Conservation (phyloP, 2,888 invertebrate species). For the Latrodectus hesperus region DNA sequence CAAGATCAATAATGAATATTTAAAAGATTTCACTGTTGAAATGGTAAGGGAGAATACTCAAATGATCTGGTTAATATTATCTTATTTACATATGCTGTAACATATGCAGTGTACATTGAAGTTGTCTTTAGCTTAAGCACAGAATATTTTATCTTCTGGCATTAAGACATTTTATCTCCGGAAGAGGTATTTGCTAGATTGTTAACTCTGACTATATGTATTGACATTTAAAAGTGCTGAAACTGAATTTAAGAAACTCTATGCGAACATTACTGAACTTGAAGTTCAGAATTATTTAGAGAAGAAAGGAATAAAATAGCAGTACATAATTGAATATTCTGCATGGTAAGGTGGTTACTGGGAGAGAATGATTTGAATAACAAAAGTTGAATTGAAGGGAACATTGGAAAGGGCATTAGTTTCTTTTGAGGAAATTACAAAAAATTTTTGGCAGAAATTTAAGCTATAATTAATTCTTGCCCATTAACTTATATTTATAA, state of each 20-base stretch:
- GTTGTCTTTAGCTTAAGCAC: not conserved
- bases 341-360: constrained; percentile 25
- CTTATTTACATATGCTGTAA: constrained; percentile 2
- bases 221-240: too few relatives aligned
- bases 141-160: not conserved
- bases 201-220: not conserved
- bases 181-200: not conserved
- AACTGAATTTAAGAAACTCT: constrained; percentile 3
- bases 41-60: too few relatives aligned
- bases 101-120: not conserved
- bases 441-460: not conserved
- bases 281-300: constrained; percentile 9
- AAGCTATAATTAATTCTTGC: constrained; percentile 13
- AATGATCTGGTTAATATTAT: not conserved
- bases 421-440: constrained; percentile 11
- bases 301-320: not conserved
- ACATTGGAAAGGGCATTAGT: not conserved
- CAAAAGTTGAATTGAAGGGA: not conserved
- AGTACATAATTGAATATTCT: constrained; percentile 11
- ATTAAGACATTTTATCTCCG: not conserved
- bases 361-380: constrained; percentile 10
- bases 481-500: constrained; percentile 7
- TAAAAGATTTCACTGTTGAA: too few relatives aligned
- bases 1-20: too few relatives aligned
- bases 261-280: not conserved